Base-by-base conservation (phyloP, 1,140 invertebrate species). In the Camponotus vicinus region DNA sequence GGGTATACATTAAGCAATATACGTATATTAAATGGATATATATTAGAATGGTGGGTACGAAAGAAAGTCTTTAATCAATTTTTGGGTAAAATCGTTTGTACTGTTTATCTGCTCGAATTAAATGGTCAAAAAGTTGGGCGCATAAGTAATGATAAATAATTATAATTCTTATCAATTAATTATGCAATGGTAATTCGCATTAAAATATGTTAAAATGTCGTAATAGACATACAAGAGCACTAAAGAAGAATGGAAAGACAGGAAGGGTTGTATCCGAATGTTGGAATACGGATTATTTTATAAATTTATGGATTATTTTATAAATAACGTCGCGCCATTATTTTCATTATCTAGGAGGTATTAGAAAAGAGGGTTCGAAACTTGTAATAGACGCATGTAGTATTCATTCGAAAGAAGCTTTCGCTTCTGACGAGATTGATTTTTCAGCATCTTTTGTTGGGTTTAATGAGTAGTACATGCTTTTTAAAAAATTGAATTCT, bases 181-280 rank as follows among this genome's bases (percentile, higher is more conserved):
- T 63, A 42, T 49, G 40, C 2, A 45, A 78, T 77, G 15, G 18
- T 27, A 32, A 77, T 77, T 15, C 13, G 37, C 0, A 64, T 61
- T 5, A 34, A 67, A 82, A 91, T 91, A 92, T 67, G 71, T 93
- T 93, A 79, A 64, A 87, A 87, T 85, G 59, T 75, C 52, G 67
- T 70, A 75, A 27, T 27, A 73, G 52, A 80, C 40, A 52, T 34
- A 86, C 78, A 86, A 63, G 37, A 69, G 52, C 40, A 61, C 13
- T 32, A 64, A 40, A 55, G n/a, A 64, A 27, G 59, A 59, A 32
- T 52, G 57, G 27, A 13, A 86, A 11, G 55, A 69, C n/a, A 52
- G 42, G 78, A 87, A 92, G 91, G 87, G 87, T 92, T 92, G 90
- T 93, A 93, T 93, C 88, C 89, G 89, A 93, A 89, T 77, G 64